Evolutionary conservation across 2,888 invertebrate genomes (phyloP).

Genomic region (Andrena trimmerana): DNA sequence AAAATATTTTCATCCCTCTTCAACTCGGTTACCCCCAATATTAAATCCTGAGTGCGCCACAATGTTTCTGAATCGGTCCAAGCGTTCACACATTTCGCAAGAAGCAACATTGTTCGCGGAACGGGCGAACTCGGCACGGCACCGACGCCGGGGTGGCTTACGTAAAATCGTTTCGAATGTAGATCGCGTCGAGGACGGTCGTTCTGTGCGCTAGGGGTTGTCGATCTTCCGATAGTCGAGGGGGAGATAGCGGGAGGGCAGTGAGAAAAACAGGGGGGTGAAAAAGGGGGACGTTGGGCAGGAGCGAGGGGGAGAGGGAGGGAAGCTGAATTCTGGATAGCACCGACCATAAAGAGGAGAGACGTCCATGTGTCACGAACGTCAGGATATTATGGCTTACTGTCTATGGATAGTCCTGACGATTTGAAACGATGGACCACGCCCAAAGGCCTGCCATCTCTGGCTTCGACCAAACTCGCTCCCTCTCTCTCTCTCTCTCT

Average conservation of each 20-base stretch:
- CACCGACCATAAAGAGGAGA: constrained; percentile 41
- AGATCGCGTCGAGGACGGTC: constrained; percentile 30
- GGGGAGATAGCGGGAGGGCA: constrained; percentile 18
- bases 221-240: constrained; percentile 39
- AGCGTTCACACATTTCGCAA: no score
- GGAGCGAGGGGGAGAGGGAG: constrained; percentile 7
- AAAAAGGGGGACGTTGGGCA: neutral
- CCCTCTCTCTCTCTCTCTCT: constrained; percentile 1
- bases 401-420: constrained; percentile 53
- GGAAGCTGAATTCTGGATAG: constrained; percentile 35
- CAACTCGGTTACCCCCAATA: no score
- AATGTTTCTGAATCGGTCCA: no score
- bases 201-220: constrained; percentile 1
- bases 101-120: no score
- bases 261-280: neutral
- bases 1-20: no score
- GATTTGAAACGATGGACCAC: constrained; percentile 70
- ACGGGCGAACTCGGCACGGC: no score
- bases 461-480: constrained; percentile 58
- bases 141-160: neutral
- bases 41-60: no score
- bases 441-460: constrained; percentile 67
- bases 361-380: constrained; percentile 50
- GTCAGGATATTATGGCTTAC: constrained; percentile 53
- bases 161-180: constrained; percentile 11